A percentile compares a stretch with the other conserved stretches of the same genome.
phyloP scores from a whole-genome alignment of 2,888 invertebrate genomes.

The Ophraella communa region DNA sequence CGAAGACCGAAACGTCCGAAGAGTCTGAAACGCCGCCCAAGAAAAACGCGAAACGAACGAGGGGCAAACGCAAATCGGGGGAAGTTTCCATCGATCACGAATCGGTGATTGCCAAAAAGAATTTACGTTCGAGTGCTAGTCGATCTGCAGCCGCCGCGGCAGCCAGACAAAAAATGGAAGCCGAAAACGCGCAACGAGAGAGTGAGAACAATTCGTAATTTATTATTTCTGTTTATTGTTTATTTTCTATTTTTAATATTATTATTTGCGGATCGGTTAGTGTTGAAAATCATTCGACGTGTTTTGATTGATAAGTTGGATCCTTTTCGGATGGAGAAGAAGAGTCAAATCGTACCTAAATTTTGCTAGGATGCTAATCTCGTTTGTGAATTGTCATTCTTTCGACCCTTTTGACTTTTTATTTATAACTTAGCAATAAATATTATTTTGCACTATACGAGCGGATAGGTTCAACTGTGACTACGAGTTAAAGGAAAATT shows the following conservation, averaged over 20 bases:
- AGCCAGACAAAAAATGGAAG: slow-evolving; percentile 60
- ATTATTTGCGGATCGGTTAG: slow-evolving; percentile 1
- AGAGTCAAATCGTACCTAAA: too few relatives aligned
- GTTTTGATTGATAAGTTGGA: not conserved
- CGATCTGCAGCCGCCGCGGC: slow-evolving; percentile 67
- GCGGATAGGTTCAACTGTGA: too few relatives aligned
- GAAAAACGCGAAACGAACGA: slow-evolving; percentile 55
- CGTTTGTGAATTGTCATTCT: too few relatives aligned
- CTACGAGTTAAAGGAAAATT: not conserved
- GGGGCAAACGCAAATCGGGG: slow-evolving; percentile 60
- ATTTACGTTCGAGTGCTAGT: slow-evolving; percentile 76
- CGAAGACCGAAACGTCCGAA: slow-evolving; percentile 32
- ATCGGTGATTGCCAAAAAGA: slow-evolving; percentile 66
- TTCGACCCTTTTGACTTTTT: too few relatives aligned
- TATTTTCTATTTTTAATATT: too few relatives aligned
- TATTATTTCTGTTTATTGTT: slow-evolving; percentile 8
- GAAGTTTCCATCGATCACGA: slow-evolving; percentile 64
- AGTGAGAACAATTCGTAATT: slow-evolving; percentile 50
- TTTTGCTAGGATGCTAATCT: too few relatives aligned
- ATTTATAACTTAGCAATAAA: too few relatives aligned
- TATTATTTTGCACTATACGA: too few relatives aligned
- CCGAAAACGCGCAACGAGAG: slow-evolving; percentile 55
- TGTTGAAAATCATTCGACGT: not conserved
- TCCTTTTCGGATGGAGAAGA: not conserved
- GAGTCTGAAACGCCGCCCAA: slow-evolving; percentile 51